Evolutionary conservation across 2,113 vertebrate genomes (phyloP), one percentile per base, ranked within the genome.

Genomic region (Megalops atlanticus): DNA sequence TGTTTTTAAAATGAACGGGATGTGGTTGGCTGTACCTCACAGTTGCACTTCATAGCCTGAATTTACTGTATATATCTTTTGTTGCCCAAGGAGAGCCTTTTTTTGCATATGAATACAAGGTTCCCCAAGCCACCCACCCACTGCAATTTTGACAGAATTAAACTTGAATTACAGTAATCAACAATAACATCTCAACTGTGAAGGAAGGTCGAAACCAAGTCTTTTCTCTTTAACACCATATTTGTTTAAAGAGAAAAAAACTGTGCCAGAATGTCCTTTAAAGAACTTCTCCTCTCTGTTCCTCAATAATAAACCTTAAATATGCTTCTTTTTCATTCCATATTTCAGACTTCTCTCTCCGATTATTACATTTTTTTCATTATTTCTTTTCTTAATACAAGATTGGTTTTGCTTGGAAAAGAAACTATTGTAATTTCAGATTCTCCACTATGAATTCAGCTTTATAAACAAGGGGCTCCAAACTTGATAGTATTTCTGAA

Each of bases 401-500:
- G 92, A 94, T 90, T 95, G 92, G 94, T 92, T 96, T 94, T 95
- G 92, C 93, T 94, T 92, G 91, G 92, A 92, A 82, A 69, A 94
- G 94, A 95, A 95, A 95, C 93, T 90, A 92, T 95, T 96, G 95
- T 96, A 95, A 85, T 83, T 84, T 91, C 91, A 91, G 91, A 95
- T 94, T 94, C 93, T 92, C 93, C 92, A 92, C 91, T 91, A 90
- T 93, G 94, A 94, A 95, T 95, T 94, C 93, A 92, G 94, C 94
- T 95, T 95, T 93, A 93, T 94, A 95, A 96, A 95, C 93, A 93
- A 94, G 94, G 94, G 94, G 93, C 92, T 95, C 91, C 95, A 94
- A 95, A 95, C 93, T 93, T 95, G 95, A 96, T 95, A 95, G 95
- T 94, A 91, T 93, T 92, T 93, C 89, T 92, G 94, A 96, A 96